Conservation (phyloP, 2,797 vertebrate genomes). For the Helarctos malayanus region DNA sequence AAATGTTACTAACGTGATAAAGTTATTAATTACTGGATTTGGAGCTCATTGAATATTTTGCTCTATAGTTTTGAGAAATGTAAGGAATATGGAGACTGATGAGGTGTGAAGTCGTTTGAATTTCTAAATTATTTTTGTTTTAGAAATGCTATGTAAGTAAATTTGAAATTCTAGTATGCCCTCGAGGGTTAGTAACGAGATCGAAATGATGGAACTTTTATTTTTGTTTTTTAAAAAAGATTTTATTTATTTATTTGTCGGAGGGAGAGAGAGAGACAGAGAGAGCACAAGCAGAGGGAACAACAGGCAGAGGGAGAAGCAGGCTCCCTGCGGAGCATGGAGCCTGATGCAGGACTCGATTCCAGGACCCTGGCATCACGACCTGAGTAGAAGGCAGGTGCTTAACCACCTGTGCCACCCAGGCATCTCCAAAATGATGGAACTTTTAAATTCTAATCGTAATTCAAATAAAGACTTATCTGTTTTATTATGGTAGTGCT, state of each 20-base stretch:
- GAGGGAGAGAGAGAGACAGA: too few species aligned
- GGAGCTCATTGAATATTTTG: conserved; percentile 29
- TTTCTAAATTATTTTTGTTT: conserved; percentile 43
- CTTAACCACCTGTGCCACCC: too few species aligned
- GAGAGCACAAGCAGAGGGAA: too few species aligned
- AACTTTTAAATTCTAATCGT: conserved; percentile 12
- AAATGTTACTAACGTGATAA: not conserved
- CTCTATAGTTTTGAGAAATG: conserved; percentile 43
- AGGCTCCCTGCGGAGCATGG: too few species aligned
- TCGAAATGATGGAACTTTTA: conserved; percentile 37
- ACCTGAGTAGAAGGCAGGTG: too few species aligned
- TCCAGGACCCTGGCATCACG: too few species aligned
- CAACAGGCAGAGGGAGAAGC: too few species aligned
- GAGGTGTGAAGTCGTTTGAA: not conserved
- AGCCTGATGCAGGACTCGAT: too few species aligned
- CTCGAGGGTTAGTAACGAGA: not conserved
- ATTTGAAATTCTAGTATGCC: not conserved
- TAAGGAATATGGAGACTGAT: not conserved
- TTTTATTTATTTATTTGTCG: too few species aligned
- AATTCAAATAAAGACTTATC: conserved; percentile 42
- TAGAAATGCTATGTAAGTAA: conserved; percentile 19
- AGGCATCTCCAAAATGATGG: not conserved
- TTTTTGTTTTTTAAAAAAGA: too few species aligned
- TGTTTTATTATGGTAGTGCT: not conserved
- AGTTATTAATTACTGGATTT: conserved; percentile 31